Percentiles rank a stretch among this genome's conserved stretches.
Evolutionary conservation across 2,113 vertebrate species (phyloP).

Genomic region (Patagioenas fasciata): DNA sequence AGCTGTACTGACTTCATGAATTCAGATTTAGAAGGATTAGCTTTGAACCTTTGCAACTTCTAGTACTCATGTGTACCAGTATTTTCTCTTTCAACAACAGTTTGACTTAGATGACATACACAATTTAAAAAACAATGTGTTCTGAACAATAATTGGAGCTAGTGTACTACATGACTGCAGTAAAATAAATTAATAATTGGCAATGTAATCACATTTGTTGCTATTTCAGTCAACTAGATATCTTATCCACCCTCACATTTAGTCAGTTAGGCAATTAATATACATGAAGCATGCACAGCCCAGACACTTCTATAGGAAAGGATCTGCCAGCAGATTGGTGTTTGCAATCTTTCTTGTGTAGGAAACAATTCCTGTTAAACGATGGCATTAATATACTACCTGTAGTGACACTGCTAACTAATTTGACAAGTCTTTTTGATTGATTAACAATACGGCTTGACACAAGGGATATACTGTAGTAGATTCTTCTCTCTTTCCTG

Average conservation of each 20-base stretch:
- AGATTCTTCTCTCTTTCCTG: not conserved
- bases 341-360: not conserved
- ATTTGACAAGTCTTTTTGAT: not conserved
- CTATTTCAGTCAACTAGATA: not conserved
- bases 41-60: not conserved
- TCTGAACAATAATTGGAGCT: not conserved
- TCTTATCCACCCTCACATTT: too few relatives aligned
- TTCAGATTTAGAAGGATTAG: not conserved
- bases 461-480: not conserved
- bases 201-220: not conserved
- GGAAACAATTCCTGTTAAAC: not conserved
- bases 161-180: not conserved
- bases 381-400: not conserved
- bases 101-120: not conserved
- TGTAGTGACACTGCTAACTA: not conserved
- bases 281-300: not conserved
- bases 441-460: not conserved
- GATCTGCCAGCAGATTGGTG: not conserved
- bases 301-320: not conserved
- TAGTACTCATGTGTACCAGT: not conserved
- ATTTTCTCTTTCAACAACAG: not conserved
- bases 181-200: not conserved
- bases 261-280: not conserved
- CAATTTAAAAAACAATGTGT: not conserved
- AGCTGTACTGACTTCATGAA: not conserved